Evolutionary conservation across 92 coral and sea anemone genomes (phyloP).

Genomic region (Chrysogorgia sp.): DNA sequence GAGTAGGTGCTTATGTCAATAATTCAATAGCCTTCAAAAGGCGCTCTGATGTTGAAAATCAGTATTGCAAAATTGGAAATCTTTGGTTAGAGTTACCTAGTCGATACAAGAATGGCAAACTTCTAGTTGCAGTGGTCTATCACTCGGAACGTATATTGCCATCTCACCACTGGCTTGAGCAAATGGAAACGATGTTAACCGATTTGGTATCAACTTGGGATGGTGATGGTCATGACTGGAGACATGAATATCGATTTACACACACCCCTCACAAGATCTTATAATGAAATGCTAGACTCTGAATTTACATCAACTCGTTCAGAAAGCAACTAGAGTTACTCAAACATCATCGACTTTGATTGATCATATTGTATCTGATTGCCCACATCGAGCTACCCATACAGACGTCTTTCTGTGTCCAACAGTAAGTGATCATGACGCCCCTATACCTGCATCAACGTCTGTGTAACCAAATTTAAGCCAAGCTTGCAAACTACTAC

Average conservation of each 20-base stretch:
- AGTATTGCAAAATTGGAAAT: not conserved
- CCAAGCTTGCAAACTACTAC: not conserved
- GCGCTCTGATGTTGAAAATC: not conserved
- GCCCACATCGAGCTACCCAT: constrained; percentile 1
- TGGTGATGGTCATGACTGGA: constrained; percentile 1
- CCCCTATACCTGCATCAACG: not conserved
- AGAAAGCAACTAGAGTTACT: constrained; percentile 1
- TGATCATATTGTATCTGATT: not conserved
- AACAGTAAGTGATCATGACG: constrained; percentile 18
- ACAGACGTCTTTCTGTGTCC: not conserved
- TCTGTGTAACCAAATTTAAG: not conserved
- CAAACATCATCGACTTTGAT: constrained; percentile 1
- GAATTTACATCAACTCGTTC: not conserved
- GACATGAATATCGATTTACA: not conserved
- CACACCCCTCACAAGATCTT: not conserved
- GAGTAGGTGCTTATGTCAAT: constrained; percentile 46
- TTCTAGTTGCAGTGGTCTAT: not conserved
- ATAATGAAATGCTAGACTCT: not conserved
- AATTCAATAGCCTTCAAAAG: not conserved
- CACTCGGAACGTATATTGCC: not conserved
- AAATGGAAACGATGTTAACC: not conserved
- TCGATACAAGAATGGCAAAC: not conserved
- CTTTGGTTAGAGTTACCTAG: constrained; percentile 24
- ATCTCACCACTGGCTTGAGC: not conserved
- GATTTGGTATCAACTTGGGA: constrained; percentile 8